These are phyloP conservation scores for Lathamus discolor DNA, from an alignment of 2,113 vertebrate species.

Conservation along the genomic window DNA sequence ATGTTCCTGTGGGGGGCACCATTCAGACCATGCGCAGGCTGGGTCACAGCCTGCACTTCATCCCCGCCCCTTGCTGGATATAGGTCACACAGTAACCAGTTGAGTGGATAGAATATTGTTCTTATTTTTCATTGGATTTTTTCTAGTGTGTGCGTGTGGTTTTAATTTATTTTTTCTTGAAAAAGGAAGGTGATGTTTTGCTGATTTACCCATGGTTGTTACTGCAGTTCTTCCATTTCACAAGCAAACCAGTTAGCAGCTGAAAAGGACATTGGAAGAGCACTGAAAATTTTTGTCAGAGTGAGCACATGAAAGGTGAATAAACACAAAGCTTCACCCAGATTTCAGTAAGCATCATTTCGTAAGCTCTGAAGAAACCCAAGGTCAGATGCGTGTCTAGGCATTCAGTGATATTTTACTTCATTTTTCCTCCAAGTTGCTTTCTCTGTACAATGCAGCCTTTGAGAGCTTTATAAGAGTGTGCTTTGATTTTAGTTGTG, in stretches of 20 bases:
- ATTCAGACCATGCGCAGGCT: fast-evolving
- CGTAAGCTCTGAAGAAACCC: neutral
- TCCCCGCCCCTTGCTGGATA: neutral
- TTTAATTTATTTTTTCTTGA: neutral
- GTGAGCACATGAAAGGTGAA: neutral
- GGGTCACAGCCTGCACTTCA: neutral
- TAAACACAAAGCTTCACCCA: neutral
- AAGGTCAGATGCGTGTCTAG: neutral
- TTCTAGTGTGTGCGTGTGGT: neutral
- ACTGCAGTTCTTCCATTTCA: neutral
- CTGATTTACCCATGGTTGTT: neutral
- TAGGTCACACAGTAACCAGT: neutral
- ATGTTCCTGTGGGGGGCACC: neutral
- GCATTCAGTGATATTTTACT: neutral
- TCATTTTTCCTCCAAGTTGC: neutral
- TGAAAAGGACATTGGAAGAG: neutral
- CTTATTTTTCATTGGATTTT: neutral
- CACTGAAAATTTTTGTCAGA: constrained; percentile 6
- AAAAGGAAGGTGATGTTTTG: neutral
- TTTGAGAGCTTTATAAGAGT: neutral
- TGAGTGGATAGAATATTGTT: neutral
- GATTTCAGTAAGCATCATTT: neutral
- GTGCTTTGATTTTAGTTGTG: neutral
- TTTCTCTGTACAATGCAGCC: neutral
- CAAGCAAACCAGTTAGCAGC: neutral